phyloP scores from a whole-genome alignment of 2,888 invertebrate species.

The Anorthoa munda region DNA sequence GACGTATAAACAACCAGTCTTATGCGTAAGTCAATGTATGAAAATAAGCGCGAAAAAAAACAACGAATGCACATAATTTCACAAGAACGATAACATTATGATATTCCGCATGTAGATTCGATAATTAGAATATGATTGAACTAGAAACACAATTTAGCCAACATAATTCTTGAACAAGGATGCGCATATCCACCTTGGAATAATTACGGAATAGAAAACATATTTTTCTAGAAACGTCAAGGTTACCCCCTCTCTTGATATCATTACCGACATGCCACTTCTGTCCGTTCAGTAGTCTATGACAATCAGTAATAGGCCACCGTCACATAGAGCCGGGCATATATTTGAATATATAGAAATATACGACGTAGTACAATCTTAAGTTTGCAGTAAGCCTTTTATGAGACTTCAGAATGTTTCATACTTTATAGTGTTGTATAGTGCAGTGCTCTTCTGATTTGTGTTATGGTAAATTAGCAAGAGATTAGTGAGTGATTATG shows the following conservation, averaged over 20 bases:
- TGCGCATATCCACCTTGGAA: conserved; percentile 55
- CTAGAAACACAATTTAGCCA: conserved; percentile 38
- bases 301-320: conserved; percentile 59
- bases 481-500: conserved; percentile 65
- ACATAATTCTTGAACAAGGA: conserved; percentile 56
- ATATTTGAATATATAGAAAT: conserved; percentile 50
- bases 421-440: conserved; percentile 50
- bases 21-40: not conserved
- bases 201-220: conserved; percentile 62
- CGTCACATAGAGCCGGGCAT: conserved; percentile 55
- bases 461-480: conserved; percentile 75
- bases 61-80: conserved; percentile 9
- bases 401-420: conserved; percentile 44
- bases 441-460: conserved; percentile 75
- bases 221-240: conserved; percentile 55
- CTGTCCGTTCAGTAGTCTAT: conserved; percentile 70
- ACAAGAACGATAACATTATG: conserved; percentile 31
- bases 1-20: not conserved
- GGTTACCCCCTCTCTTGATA: conserved; percentile 57
- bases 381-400: conserved; percentile 50
- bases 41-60: not conserved
- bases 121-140: conserved; percentile 44
- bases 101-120: conserved; percentile 16
- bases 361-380: conserved; percentile 29
- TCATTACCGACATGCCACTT: conserved; percentile 55